phyloP scores from a whole-genome alignment of 2,888 invertebrate species.

The Stegophylla sp. region DNA sequence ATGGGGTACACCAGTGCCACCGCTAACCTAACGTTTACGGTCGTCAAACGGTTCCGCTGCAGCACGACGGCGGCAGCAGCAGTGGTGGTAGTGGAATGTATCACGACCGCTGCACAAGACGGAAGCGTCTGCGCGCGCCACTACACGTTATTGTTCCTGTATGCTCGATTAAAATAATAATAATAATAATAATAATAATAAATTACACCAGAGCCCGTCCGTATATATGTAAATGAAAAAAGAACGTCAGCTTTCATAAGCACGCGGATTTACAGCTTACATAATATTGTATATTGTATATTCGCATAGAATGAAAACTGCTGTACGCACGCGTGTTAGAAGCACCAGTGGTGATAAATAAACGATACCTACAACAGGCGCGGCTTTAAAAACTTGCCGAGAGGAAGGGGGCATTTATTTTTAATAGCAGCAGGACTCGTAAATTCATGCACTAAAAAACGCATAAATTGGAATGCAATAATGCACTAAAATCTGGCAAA shows the following conservation, averaged over 20 bases:
- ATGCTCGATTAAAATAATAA: slow-evolving; percentile 1
- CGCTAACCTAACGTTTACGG: not conserved
- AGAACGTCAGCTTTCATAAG: not conserved
- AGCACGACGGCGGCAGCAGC: not conserved
- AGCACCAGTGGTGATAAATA: too few species aligned
- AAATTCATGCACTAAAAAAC: too few species aligned
- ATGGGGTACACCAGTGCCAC: slow-evolving; percentile 29
- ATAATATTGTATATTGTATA: too few species aligned
- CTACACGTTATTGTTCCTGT: not conserved
- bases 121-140: not conserved
- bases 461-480: too few species aligned
- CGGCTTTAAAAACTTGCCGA: too few species aligned
- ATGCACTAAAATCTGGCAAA: too few species aligned
- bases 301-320: too few species aligned
- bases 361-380: too few species aligned
- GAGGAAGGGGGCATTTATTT: too few species aligned
- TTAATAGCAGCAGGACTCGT: too few species aligned
- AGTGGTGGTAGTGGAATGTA: not conserved
- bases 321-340: too few species aligned
- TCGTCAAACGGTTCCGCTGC: not conserved
- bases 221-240: not conserved
- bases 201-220: not conserved
- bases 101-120: not conserved
- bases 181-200: not conserved
- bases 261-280: too few species aligned